Base-by-base conservation (phyloP, 2,797 vertebrate genomes). In the Anguilla pacifica region DNA sequence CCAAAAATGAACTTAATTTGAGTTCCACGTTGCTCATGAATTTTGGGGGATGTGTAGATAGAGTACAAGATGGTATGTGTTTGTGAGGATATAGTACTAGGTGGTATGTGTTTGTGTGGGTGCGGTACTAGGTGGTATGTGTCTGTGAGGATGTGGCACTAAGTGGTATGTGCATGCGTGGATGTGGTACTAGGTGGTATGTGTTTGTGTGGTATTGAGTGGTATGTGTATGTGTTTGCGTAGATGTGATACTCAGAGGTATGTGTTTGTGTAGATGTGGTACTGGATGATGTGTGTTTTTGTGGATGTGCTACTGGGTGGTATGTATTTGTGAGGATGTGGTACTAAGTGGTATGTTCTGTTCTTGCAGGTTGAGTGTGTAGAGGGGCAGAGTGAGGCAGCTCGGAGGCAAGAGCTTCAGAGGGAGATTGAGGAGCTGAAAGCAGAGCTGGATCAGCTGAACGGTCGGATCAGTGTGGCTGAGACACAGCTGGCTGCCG, bases 401-500 rank as follows among this genome's bases (percentile, higher is more conserved):
- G 92, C 89, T 1, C 94, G 91, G 88, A 90, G 92, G 84, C 93
- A 90, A 89, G 93, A 95, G 74, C 92, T 97, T 79, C 95, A 94
- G 89, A 93, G 28, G 59, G 93, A 96, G 91, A 95, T 97, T 0
- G 93, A 95, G 86, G 93, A 95, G 85, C 91, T 97, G 77, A 94
- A 86, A 88, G 88, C 90, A 11, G 96, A 97, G 86, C 94, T 97
- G 67, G 86, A 88, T 89, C 93, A 96, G 61, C 91, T 97, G 91
- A 95, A 96, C 89, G 93, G 93, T 89, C 96, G 96, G 91, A 96
- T 96, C 86, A 93, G 89, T 81, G 94, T 92, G 87, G 93, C 94
- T 9, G 95, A 97, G 89, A 94, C 94, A 31, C 96, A 96, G 87
- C 82, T 96, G 57, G 91, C 91, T n/a, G 83, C 89, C 85, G 94